phyloP scores from a whole-genome alignment of 1,140 invertebrate genomes.

The Drosophila bipectinata region DNA sequence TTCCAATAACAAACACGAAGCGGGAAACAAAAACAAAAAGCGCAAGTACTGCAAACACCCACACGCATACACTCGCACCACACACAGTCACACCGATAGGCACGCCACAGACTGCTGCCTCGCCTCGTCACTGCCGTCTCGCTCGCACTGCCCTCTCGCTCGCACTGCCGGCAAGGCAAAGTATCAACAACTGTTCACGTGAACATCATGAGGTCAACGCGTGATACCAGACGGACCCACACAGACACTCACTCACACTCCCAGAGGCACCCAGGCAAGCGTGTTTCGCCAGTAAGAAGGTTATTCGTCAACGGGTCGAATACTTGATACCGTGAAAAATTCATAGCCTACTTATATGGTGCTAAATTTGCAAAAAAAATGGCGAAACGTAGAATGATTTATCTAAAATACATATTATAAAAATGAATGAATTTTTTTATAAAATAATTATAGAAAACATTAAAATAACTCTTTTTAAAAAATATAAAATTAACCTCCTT shows the following conservation, averaged over 20 bases:
- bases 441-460: too few relatives aligned
- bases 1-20: slow-evolving; percentile 72
- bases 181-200: slow-evolving; percentile 82
- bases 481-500: too few relatives aligned
- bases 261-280: slow-evolving; percentile 23
- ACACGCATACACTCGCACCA: slow-evolving; percentile 1
- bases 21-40: slow-evolving; percentile 51
- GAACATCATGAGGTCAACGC: slow-evolving; percentile 84
- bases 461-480: too few relatives aligned
- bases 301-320: slow-evolving; percentile 16
- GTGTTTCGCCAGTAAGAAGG: slow-evolving; percentile 46
- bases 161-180: slow-evolving; percentile 27
- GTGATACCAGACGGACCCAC: slow-evolving; percentile 75
- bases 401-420: too few relatives aligned
- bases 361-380: background rate
- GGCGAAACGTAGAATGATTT: too few relatives aligned
- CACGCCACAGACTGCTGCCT: slow-evolving; percentile 58
- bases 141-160: slow-evolving; percentile 4
- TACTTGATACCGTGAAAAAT: slow-evolving; percentile 6
- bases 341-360: background rate
- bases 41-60: slow-evolving; percentile 60
- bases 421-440: too few relatives aligned
- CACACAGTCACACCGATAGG: slow-evolving; percentile 39
- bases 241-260: slow-evolving; percentile 38
- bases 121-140: slow-evolving; percentile 1